Base-by-base conservation (phyloP, 1,140 invertebrate genomes). In the Platorchestia sp. region DNA sequence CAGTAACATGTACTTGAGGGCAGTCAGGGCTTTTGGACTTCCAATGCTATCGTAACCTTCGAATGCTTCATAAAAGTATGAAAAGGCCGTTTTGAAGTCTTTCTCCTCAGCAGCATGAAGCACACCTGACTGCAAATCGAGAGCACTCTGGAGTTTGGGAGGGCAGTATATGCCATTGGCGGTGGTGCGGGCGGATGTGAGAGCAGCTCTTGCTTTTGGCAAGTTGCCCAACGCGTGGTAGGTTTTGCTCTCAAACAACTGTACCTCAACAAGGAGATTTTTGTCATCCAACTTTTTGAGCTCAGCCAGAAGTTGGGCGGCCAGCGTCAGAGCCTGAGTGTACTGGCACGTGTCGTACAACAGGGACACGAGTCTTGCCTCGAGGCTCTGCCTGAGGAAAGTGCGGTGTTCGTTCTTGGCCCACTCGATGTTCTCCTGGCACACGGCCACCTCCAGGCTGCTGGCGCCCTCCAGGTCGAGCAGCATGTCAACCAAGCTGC, bases 61-160 rank as follows among this genome's bases (percentile, higher is more conserved):
- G 97, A 99, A 99, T 75, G 99, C 99, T 98, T 99, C 99, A 97
- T 99, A 99, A 97, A 99, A 99, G 97, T 99, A 99, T 86, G 99
- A 99, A 97, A 99, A 99, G 75, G 99, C 99, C 96, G 99, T 99
- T 98, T 99, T 99, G 97, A 99, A 99, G 97, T 99, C 99, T 97
- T 98, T 98, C 97, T 99, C 99, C 97, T 99, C 99, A 51, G 99
- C 99, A 86, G 99, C 99, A 97, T 99, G 99, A 42, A 99, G 97
- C 96, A 99, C 99, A 97, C 98, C 99, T 53, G 99, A 99, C 97
- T 99, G 99, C 90, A 99, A 97, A 97, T 99, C 99, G 40, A 99
- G 97, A 41, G 99, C 98, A 40, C 99, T 99, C 97, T 99, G 99
- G 97, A 99, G 98, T 97, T 99, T 99, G 0, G 99, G 99, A 96